Base-by-base conservation (phyloP, 2,888 invertebrate genomes). In the Nemoura dubitans region DNA sequence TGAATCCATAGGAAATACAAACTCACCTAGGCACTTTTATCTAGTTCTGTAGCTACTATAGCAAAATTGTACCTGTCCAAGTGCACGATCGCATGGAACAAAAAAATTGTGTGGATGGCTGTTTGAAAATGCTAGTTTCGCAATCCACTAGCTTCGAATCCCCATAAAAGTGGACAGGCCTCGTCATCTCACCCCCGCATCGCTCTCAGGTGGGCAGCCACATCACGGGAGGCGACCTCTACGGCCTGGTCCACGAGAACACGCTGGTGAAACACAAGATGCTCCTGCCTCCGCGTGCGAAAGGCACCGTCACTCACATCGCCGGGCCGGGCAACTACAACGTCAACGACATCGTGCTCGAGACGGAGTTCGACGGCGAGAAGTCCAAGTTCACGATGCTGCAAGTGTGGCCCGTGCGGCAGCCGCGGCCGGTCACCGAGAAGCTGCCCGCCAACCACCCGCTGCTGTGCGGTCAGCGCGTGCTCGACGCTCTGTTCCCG, bases 361-460 rank as follows among this genome's bases (percentile, higher is more conserved):
- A 99, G 93, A 98, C 98, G 0, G 99, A 99, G 92, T 99, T 99
- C 93, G 98, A 99, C 92, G 99, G 99, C 26, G 97, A 98, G 92
- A 95, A 95, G 91, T 95, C 96, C 87, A 95, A 97, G 91, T 98
- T 95, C 93, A 96, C 95, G 88, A 99, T 99, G 99, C 93, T 99
- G 93, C 99, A 99, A 94, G 97, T 99, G 88, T 99, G 99, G 99
- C 99, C 99, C 7, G 99, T 99, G 89, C 96, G 99, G 91, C 98
- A 98, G 92, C 98, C 99, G 88, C 94, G 99, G 89, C 99, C 99
- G 76, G 96, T 96, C 88, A 97, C 98, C 26, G 99, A 99, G 93
- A 99, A 99, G 93, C 93, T 99, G 89, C 99, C 99, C 87, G 99
- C 99, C 90, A 99, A 99, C 94, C 96, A 98, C 92, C 99, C 99